Conservation (phyloP, 2,797 vertebrate genomes). For the Acanthiza pusilla region DNA sequence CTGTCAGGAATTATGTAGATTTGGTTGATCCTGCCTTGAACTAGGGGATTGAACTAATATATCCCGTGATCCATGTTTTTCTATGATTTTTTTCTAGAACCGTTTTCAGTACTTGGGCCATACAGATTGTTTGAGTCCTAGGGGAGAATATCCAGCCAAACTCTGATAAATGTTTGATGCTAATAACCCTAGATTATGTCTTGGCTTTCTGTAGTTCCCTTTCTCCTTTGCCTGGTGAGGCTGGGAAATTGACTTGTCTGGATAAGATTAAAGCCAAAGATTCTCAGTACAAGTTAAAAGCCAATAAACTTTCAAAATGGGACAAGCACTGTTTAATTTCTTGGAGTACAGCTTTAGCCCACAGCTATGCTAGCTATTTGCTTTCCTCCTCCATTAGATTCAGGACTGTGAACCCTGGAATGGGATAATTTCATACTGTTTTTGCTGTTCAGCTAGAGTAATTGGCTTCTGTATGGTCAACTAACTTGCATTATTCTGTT, state of each 20-base stretch:
- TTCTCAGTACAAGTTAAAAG: not conserved
- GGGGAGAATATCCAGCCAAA: not conserved
- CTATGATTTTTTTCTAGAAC: not conserved
- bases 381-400: not conserved
- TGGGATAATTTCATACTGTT: not conserved
- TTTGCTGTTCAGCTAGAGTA: not conserved
- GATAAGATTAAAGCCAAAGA: constrained; percentile 5
- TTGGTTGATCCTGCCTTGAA: not conserved
- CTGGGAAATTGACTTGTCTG: not conserved
- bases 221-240: not conserved
- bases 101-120: not conserved
- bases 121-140: not conserved
- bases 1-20: not conserved
- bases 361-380: not conserved
- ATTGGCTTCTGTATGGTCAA: not conserved
- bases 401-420: not conserved
- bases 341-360: not conserved
- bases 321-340: not conserved
- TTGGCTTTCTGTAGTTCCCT: not conserved
- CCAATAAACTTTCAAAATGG: constrained; percentile 14
- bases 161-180: constrained; percentile 15
- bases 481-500: not conserved
- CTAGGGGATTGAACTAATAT: not conserved
- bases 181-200: not conserved
- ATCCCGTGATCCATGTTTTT: not conserved